Conservation (phyloP, 2,888 invertebrate species). For the Perithous albicinctus region DNA sequence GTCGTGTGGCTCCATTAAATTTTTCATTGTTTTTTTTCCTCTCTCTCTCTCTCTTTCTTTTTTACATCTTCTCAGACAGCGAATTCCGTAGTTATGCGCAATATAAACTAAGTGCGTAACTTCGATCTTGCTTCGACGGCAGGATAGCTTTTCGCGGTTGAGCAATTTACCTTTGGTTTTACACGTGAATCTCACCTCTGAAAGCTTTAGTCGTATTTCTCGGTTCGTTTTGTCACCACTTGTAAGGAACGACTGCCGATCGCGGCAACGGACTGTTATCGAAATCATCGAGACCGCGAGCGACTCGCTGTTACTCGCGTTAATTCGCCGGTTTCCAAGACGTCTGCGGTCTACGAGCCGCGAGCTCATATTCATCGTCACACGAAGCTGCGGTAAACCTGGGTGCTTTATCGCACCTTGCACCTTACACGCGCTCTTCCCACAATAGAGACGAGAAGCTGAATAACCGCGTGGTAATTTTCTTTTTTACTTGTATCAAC, state of each 20-base stretch:
- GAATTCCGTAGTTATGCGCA: neutral
- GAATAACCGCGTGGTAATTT: neutral
- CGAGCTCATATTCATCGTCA: constrained; percentile 7
- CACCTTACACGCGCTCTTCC: neutral
- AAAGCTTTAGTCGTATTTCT: neutral
- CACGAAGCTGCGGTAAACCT: constrained; percentile 26
- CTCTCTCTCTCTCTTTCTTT: neutral
- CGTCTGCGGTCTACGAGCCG: constrained; percentile 43
- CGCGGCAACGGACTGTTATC: constrained; percentile 31
- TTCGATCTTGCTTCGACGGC: neutral
- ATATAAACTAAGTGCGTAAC: constrained; percentile 19
- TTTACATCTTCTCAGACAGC: constrained; percentile 1
- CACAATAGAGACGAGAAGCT: neutral
- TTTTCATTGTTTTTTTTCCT: neutral
- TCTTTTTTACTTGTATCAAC: constrained; percentile 9
- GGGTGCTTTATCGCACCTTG: constrained; percentile 6
- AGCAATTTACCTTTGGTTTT: constrained; percentile 43
- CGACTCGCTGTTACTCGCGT: constrained; percentile 15
- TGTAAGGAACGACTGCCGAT: neutral
- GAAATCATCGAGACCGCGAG: constrained; percentile 24
- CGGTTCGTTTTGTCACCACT: constrained; percentile 6
- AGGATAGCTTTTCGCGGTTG: constrained; percentile 44
- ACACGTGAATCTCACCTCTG: constrained; percentile 9
- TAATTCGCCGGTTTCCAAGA: constrained; percentile 18
- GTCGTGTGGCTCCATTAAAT: neutral